These are phyloP conservation scores for Drosophila ananassae DNA, from an alignment of 1,140 invertebrate genomes.

Conservation along the genomic window DNA sequence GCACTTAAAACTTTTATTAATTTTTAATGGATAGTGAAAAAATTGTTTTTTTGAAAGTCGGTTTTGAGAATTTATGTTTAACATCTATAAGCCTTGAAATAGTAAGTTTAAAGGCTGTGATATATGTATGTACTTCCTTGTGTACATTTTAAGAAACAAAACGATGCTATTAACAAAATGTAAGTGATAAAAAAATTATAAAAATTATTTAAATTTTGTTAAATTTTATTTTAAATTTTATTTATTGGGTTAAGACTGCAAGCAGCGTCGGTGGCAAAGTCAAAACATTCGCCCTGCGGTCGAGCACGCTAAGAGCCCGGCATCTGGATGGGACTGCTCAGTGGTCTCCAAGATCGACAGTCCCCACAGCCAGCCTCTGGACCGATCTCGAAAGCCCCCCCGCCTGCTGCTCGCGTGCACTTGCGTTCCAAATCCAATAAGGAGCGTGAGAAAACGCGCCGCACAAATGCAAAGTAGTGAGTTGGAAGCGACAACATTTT, in stretches of 20 bases:
- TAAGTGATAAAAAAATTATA: too few species aligned
- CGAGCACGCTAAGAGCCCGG: constrained; percentile 63
- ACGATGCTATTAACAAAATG: too few species aligned
- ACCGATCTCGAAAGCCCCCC: constrained; percentile 5
- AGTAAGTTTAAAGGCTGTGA: too few species aligned
- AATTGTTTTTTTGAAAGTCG: too few species aligned
- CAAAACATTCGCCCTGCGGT: constrained; percentile 74
- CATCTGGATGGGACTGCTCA: constrained; percentile 42
- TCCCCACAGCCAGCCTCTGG: constrained; percentile 7
- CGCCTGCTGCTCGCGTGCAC: constrained; percentile 60
- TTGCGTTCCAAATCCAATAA: constrained; percentile 79
- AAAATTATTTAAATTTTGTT: too few species aligned
- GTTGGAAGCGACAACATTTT: constrained; percentile 71
- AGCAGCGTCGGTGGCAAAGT: constrained; percentile 73
- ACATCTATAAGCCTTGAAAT: too few species aligned
- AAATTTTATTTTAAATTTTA: too few species aligned
- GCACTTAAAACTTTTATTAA: too few species aligned
- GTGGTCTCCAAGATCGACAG: constrained; percentile 20
- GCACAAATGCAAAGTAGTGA: constrained; percentile 77
- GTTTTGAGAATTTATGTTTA: too few species aligned
- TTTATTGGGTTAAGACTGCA: constrained; percentile 46
- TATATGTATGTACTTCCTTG: too few species aligned
- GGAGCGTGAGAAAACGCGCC: constrained; percentile 77
- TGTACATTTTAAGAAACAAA: too few species aligned
- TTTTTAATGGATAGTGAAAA: too few species aligned